Evolutionary conservation across 2,113 vertebrate genomes (phyloP).

Genomic region (Hippocampus zosterae): DNA sequence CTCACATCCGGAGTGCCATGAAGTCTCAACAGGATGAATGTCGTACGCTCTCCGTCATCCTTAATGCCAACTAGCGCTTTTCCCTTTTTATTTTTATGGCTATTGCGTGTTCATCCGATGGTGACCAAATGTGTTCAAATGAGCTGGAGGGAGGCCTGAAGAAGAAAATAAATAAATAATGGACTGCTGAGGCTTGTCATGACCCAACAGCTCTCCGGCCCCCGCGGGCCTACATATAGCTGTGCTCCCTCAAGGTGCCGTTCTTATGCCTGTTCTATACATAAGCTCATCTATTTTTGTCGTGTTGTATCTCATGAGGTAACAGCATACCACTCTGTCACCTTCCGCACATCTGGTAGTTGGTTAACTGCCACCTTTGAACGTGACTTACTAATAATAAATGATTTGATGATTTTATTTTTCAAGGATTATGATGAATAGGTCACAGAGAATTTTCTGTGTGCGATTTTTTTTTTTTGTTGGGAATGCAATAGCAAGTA

Average conservation of each 20-base stretch:
- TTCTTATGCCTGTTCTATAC: conserved; percentile 28
- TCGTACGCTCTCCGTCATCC: not conserved
- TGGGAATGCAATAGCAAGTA: not conserved
- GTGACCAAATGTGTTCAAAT: not conserved
- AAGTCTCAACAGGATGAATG: not conserved
- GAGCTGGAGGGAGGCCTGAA: not conserved
- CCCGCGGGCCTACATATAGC: conserved; percentile 1
- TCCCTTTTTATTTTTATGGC: not conserved
- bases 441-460: not conserved
- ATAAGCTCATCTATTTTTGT: conserved; percentile 47
- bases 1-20: conserved; percentile 18
- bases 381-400: not conserved
- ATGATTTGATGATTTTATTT: too few species aligned
- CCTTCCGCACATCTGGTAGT: conserved; percentile 22
- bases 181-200: not conserved
- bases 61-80: not conserved
- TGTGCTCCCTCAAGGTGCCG: conserved; percentile 31
- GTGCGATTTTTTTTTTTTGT: not conserved
- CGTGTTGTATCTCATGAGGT: conserved; percentile 49
- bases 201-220: not conserved
- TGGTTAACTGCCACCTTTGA: conserved; percentile 10
- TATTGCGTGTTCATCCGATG: not conserved
- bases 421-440: too few species aligned
- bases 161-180: not conserved
- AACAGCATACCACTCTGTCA: conserved; percentile 31